Conservation (phyloP, 2,888 invertebrate species). For the Ornithoptera alexandrae region DNA sequence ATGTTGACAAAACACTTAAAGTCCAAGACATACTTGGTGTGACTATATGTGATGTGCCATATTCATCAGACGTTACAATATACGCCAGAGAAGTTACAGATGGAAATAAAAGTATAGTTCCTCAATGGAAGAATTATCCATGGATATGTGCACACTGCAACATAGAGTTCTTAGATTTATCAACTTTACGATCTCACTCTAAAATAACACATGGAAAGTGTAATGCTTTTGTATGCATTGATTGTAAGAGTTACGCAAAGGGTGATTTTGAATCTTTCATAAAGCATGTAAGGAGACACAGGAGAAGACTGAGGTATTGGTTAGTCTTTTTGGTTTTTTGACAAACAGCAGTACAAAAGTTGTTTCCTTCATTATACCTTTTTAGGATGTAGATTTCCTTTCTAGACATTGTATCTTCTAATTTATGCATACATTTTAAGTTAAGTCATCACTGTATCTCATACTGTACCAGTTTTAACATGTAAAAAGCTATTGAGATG, state of each 20-base stretch:
- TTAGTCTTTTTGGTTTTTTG: neutral
- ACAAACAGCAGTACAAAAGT: neutral
- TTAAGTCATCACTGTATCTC: too few relatives aligned
- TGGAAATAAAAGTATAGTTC: slow-evolving; percentile 46
- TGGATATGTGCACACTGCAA: slow-evolving; percentile 68
- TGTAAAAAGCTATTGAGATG: too few relatives aligned
- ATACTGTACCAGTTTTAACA: too few relatives aligned
- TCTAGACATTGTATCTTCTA: too few relatives aligned
- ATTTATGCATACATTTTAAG: too few relatives aligned
- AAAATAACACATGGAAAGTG: slow-evolving; percentile 82
- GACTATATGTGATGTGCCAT: slow-evolving; percentile 50
- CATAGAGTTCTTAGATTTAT: slow-evolving; percentile 61
- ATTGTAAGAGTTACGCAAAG: slow-evolving; percentile 79
- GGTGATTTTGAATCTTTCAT: slow-evolving; percentile 82
- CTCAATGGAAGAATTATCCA: slow-evolving; percentile 64
- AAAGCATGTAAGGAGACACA: slow-evolving; percentile 82
- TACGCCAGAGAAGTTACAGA: slow-evolving; percentile 61
- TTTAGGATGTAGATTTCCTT: too few relatives aligned
- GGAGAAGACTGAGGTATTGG: slow-evolving; percentile 77
- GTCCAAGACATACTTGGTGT: slow-evolving; percentile 63
- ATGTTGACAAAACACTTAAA: slow-evolving; percentile 45
- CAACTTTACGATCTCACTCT: slow-evolving; percentile 79
- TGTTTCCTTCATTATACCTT: too few relatives aligned
- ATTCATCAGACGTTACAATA: slow-evolving; percentile 51
- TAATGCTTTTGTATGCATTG: slow-evolving; percentile 82